Base-by-base conservation (phyloP, 2,888 invertebrate genomes). In the Acronicta leporina region DNA sequence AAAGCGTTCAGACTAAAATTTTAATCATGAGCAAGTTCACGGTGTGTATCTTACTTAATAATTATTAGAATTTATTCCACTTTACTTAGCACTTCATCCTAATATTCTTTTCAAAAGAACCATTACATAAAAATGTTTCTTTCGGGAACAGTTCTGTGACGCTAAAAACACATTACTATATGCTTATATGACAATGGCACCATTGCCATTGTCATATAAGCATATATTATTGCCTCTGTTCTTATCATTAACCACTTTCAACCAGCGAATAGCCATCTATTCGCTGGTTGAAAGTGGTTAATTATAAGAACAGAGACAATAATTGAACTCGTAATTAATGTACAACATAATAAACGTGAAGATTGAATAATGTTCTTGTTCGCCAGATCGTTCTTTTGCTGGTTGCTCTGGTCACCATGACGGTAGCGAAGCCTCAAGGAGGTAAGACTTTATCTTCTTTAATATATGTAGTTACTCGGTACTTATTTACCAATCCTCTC, bases 371-470 rank as follows among this genome's bases (percentile, higher is more conserved):
- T 53, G 10, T 47, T 57, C 10, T 49, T 52, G 13, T 59, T 40
- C 83, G 86, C 16, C 82, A 90, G 90, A 81, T 90, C 59, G 46
- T 88, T 49, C 63, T 91, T 48, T 71, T 80, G 40, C 53, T 90
- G 46, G 77, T 87, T 40, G 85, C 87, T 45, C 49, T 89, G 65
- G 70, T 88, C 15, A 79, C 86, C 51, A 63, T 89, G 14, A 81
- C 84, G 5, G 66, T 81, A 4, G 87, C 87, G 10, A 84, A 53
- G 51, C 82, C 83, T 16, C 84, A 84, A 78, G 82, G 83, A 78
- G 82, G 85, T 83, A 45, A 75, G 68, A 41, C 25, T 13, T 5
- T 13, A 35, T 13, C 13, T 4, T 11, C 35, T 13, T 13, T 5
- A 35, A 35, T 35, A 11, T 35, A 35, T 11, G 2, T 11, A 11